Evolutionary conservation across 1,140 invertebrate genomes (phyloP).

Genomic region (Lucilia cuprina): DNA sequence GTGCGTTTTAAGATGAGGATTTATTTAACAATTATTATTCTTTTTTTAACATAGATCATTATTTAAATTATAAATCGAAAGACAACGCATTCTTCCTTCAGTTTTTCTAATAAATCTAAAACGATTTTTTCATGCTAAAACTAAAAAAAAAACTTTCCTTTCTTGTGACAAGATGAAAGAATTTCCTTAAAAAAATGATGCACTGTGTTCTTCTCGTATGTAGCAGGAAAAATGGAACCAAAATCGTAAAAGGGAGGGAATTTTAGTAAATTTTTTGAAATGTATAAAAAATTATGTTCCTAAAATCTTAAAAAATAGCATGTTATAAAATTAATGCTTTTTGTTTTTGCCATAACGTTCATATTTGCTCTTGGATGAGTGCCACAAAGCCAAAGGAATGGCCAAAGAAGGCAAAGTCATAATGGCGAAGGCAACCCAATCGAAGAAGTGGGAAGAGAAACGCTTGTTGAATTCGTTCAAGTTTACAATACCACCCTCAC

Average conservation of each 20-base stretch:
- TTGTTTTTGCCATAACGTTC: slow-evolving; percentile 78
- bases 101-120: slow-evolving; percentile 26
- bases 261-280: neutral
- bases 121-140: slow-evolving; percentile 28
- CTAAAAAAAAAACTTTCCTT: slow-evolving; percentile 21
- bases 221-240: neutral
- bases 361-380: slow-evolving; percentile 93
- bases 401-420: slow-evolving; percentile 94
- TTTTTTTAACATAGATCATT: neutral
- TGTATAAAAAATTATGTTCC: neutral
- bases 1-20: slow-evolving; percentile 17
- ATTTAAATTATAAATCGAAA: neutral
- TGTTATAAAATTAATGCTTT: slow-evolving; percentile 63
- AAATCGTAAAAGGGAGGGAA: neutral
- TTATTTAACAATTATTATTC: neutral
- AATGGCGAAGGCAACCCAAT: slow-evolving; percentile 95
- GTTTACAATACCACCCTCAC: slow-evolving; percentile 94
- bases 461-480: slow-evolving; percentile 97
- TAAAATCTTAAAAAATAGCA: slow-evolving; percentile 12
- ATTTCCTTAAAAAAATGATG: neutral
- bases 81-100: neutral
- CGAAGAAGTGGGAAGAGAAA: slow-evolving; percentile 96
- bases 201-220: neutral
- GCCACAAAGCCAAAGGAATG: slow-evolving; percentile 95
- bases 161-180: neutral